A percentile compares a stretch with the other conserved stretches of the same genome.
Conservation (phyloP, 2,113 vertebrate genomes). For the Prietella phreatophila region DNA sequence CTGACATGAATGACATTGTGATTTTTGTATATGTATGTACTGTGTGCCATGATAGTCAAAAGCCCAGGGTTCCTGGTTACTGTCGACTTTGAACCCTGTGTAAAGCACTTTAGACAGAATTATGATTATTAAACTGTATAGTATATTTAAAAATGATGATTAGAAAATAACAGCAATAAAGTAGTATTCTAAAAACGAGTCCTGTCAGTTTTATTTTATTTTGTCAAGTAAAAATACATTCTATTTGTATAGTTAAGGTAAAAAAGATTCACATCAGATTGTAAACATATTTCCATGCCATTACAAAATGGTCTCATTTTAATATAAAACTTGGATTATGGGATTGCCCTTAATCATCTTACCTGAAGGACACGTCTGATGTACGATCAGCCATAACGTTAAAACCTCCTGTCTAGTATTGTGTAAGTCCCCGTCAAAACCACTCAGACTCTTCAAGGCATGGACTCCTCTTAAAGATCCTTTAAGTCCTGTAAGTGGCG, state of each 20-base stretch:
- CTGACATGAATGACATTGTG: background rate
- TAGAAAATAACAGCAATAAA: constrained; percentile 67
- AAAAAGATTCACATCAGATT: background rate
- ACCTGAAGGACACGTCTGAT: background rate
- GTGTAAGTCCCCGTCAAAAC: too few relatives aligned
- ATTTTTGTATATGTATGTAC: constrained; percentile 24
- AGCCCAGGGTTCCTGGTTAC: constrained; percentile 30
- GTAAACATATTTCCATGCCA: background rate
- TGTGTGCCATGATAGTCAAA: constrained; percentile 61
- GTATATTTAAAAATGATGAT: background rate
- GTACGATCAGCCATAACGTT: background rate
- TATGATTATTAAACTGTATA: constrained; percentile 41
- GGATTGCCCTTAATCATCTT: background rate
- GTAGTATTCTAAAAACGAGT: constrained; percentile 32
- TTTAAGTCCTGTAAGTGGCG: too few relatives aligned
- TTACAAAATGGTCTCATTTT: background rate
- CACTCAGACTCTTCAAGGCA: too few relatives aligned
- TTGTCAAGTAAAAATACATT: background rate
- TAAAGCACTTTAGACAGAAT: constrained; percentile 64
- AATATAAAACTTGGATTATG: background rate
- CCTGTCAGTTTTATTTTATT: background rate
- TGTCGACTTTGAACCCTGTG: constrained; percentile 48
- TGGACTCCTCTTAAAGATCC: too few relatives aligned
- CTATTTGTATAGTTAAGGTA: background rate
- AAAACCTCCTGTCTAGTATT: too few relatives aligned